These are phyloP conservation scores for Drosophila mulleri DNA, from an alignment of 2,888 invertebrate genomes.

Conservation along the genomic window DNA sequence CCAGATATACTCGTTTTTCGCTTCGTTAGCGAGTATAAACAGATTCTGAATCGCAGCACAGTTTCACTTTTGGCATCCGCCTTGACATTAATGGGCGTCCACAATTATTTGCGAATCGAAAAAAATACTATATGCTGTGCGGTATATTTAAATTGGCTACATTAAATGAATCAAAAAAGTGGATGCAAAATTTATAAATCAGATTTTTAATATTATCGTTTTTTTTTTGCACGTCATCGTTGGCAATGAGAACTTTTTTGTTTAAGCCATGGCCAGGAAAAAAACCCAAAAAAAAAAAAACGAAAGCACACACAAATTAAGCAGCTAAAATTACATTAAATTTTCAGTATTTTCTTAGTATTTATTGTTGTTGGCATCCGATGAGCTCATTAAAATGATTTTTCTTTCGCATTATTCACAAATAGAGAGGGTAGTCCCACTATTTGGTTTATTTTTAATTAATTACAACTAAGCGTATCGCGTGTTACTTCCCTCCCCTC, in stretches of 20 bases:
- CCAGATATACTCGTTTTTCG: neutral
- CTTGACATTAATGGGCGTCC: slow-evolving; percentile 53
- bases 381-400: slow-evolving; percentile 73
- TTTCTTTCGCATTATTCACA: slow-evolving; percentile 27
- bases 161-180: slow-evolving; percentile 25
- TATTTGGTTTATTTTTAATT: slow-evolving; percentile 44
- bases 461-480: slow-evolving; percentile 50
- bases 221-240: slow-evolving; percentile 53
- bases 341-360: slow-evolving; percentile 1
- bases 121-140: neutral
- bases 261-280: slow-evolving; percentile 37
- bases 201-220: slow-evolving; percentile 3
- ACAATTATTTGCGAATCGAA: slow-evolving; percentile 35
- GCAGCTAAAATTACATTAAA: slow-evolving; percentile 10
- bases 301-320: neutral
- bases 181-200: slow-evolving; percentile 31
- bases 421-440: slow-evolving; percentile 3
- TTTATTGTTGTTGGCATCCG: slow-evolving; percentile 11
- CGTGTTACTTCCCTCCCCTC: slow-evolving; percentile 27
- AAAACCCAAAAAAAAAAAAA: neutral
- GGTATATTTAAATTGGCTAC: slow-evolving; percentile 37
- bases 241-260: slow-evolving; percentile 43
- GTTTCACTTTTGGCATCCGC: slow-evolving; percentile 50
- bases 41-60: slow-evolving; percentile 12
- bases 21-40: neutral